Evolutionary conservation across 1,140 invertebrate genomes (phyloP), one percentile per base, ranked within the genome.

Genomic region (Calephelis nemesis): DNA sequence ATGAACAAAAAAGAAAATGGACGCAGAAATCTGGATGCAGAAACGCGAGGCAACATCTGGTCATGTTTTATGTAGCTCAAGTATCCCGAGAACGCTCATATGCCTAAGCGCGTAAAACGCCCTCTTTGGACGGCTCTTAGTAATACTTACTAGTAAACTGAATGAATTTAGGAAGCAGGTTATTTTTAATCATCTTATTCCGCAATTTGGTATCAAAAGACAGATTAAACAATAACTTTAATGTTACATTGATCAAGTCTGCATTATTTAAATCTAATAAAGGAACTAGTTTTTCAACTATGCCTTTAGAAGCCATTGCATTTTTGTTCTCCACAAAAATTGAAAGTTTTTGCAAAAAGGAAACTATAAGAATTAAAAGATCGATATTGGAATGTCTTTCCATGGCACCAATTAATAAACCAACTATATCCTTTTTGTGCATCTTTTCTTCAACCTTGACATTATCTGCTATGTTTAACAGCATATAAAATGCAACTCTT

Each of bases 391-490:
- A 93, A 76, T 96, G 94, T 77, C 98, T 93, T 72, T 99, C 97
- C 76, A 99, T 93, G 45, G 96, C 96, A 78, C 96, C 96, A n/a
- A 97, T 94, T 8, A 99, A 93, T 85, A 99, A 94, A 40, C 94
- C 94, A 3, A 99, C 96, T 72, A 99, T 95, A 75, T 98, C 97
- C 85, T 98, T 97, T 73, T 98, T 97, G 7, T 97, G 94, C 97
- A 99, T 99, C 93, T 99, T 99, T 88, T 98, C 96, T 92, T 99
- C 98, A 8, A 99, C 95, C 88, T 95, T 97, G 12, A 96, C 94
- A 92, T 99, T 98, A 90, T 99, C 98, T 7, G 98, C 96, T 81
- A 99, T 96, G 88, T 99, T 99, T 19, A 99, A 90, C 58, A 99
- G 92, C 72, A 99, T 93, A 90, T 99, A 98, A 90, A 98, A 98